Conservation (phyloP, 2,888 invertebrate genomes). For the Parelbella ahira region DNA sequence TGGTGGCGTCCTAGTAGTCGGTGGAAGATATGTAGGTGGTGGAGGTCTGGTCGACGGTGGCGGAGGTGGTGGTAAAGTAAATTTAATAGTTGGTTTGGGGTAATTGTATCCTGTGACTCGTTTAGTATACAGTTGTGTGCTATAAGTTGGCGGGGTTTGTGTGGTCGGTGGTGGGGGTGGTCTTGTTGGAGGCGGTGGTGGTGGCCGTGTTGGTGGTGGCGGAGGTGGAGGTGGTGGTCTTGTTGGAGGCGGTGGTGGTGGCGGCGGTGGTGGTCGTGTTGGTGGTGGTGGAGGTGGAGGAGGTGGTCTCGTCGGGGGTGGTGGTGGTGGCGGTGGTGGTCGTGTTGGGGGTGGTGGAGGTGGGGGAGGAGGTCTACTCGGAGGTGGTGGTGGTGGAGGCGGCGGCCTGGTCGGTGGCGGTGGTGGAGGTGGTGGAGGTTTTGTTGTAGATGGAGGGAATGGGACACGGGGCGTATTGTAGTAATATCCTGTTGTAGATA, state of each 20-base stretch:
- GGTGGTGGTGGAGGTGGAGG: slow-evolving; percentile 17
- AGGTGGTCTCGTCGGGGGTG: slow-evolving; percentile 27
- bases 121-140: slow-evolving; percentile 29
- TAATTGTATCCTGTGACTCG: slow-evolving; percentile 50
- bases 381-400: slow-evolving; percentile 27
- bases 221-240: slow-evolving; percentile 27
- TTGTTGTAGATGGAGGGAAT: slow-evolving; percentile 21
- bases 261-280: slow-evolving; percentile 25
- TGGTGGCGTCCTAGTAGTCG: slow-evolving; percentile 26
- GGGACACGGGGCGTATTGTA: slow-evolving; percentile 6
- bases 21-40: slow-evolving; percentile 29
- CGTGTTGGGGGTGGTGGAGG: slow-evolving; percentile 28
- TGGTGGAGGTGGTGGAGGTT: slow-evolving; percentile 33
- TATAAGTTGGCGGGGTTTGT: slow-evolving; percentile 27
- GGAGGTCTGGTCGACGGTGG: slow-evolving; percentile 27
- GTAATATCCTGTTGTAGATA: slow-evolving; percentile 25
- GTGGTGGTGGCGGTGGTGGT: slow-evolving; percentile 31
- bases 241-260: slow-evolving; percentile 30
- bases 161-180: slow-evolving; percentile 32
- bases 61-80: slow-evolving; percentile 33
- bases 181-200: slow-evolving; percentile 27
- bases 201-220: slow-evolving; percentile 27
- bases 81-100: slow-evolving; percentile 40
- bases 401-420: slow-evolving; percentile 29
- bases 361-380: slow-evolving; percentile 28